Percentiles rank a stretch among this genome's conserved stretches.
Evolutionary conservation across 2,113 vertebrate species (phyloP).

Genomic region (Oryzias celebensis): DNA sequence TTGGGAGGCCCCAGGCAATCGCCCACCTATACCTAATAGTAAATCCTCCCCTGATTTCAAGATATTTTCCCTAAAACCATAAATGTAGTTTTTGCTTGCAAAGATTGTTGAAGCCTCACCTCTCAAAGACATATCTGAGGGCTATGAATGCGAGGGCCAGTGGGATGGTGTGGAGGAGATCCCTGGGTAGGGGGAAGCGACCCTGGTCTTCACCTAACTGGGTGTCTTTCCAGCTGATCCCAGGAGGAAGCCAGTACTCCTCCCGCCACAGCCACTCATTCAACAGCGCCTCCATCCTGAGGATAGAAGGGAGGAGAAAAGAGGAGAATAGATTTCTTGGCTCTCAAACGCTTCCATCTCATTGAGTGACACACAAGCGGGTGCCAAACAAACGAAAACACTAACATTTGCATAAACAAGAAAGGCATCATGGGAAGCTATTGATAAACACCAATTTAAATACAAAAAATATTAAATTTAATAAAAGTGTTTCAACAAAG

Average conservation of each 20-base stretch:
- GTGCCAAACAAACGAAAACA: background rate
- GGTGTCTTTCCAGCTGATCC: slow-evolving; percentile 82
- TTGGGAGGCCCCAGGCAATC: too few species aligned
- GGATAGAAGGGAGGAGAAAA: slow-evolving; percentile 1
- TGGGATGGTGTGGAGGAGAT: slow-evolving; percentile 82
- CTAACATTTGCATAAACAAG: too few species aligned
- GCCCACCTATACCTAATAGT: too few species aligned
- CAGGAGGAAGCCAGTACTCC: slow-evolving; percentile 86
- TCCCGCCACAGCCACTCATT: slow-evolving; percentile 86
- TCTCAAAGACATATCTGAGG: slow-evolving; percentile 81
- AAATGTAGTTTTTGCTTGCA: too few species aligned
- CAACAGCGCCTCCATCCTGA: slow-evolving; percentile 82
- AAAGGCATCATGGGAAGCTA: too few species aligned
- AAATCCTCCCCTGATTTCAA: too few species aligned
- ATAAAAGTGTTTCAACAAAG: too few species aligned
- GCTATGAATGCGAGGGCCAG: slow-evolving; percentile 80
- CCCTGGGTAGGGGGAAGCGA: slow-evolving; percentile 78
- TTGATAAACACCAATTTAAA: too few species aligned
- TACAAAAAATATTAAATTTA: too few species aligned
- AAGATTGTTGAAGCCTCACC: slow-evolving; percentile 70
- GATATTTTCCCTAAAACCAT: too few species aligned
- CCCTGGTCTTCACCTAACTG: slow-evolving; percentile 66
- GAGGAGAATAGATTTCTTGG: background rate
- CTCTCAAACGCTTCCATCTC: background rate
- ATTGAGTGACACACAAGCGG: too few species aligned